A percentile compares a stretch with the other conserved stretches of the same genome.
phyloP scores from a whole-genome alignment of 1,140 invertebrate species.

The Drosophila equinoxialis region DNA sequence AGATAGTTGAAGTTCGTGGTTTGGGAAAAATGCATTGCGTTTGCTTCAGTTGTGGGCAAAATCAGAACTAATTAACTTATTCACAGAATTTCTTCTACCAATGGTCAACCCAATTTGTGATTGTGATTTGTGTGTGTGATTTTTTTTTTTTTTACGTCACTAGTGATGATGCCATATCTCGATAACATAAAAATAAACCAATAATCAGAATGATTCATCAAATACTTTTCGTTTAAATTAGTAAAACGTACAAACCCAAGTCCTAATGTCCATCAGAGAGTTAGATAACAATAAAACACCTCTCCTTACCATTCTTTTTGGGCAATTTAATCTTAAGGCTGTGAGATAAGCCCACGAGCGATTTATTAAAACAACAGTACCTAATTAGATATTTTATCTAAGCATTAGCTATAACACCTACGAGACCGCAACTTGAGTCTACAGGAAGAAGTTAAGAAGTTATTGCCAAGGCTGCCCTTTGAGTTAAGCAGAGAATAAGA shows the following conservation, averaged over 20 bases:
- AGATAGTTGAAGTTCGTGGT: no score
- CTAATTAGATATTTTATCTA: conserved; percentile 75
- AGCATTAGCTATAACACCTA: conserved; percentile 74
- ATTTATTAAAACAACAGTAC: conserved; percentile 65
- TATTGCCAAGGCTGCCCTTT: conserved; percentile 40
- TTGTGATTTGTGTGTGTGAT: no score
- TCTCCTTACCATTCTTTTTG: neutral
- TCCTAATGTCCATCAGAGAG: neutral
- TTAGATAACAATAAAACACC: neutral
- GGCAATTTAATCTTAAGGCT: neutral
- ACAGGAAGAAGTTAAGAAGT: conserved; percentile 59
- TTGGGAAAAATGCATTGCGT: no score
- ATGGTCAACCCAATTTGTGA: no score
- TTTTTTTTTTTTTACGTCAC: no score
- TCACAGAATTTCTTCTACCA: no score
- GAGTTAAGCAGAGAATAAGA: no score
- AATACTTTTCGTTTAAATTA: neutral
- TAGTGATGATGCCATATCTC: no score
- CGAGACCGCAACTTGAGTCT: conserved; percentile 23
- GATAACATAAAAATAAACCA: no score
- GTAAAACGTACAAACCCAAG: neutral
- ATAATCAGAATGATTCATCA: no score
- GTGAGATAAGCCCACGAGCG: conserved; percentile 42
- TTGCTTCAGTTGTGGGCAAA: no score
- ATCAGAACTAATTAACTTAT: no score